Evolutionary conservation across 2,113 vertebrate species (phyloP), one percentile per base, ranked within the genome.

Genomic region (Peromyscus polionotus): DNA sequence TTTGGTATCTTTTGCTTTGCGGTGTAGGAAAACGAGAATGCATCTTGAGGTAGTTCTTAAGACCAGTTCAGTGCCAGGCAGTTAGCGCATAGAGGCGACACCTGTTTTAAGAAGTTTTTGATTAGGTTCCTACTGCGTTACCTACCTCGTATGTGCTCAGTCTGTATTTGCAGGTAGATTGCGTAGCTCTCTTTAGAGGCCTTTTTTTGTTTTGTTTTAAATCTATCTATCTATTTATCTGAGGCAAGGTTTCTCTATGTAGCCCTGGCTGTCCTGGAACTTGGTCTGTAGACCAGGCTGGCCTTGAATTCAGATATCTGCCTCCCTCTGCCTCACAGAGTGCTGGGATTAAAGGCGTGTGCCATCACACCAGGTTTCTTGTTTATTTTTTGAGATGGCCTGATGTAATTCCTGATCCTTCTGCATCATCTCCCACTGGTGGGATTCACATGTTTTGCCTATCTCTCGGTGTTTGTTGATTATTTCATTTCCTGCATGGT

Each of bases 1-100:
- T 95, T 94, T 70, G 61, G n/a, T 90, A 87, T 93, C 12, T 48
- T 93, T 92, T 94, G 72, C 94, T 96, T 96, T 76, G 26, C 91
- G 20, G 33, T 51, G 42, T 93, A 5, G 67, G 81, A 77, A 97
- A 94, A 80, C 3, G 28, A 26, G 93, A n/a, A 11, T 86, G 20
- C 72, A 17, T 86, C 39, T 68, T 57, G 33, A 61, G 7, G 20
- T 73, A 5, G 22, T 20, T 72, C 17, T 72, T 80, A 59, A 81
- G 26, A 63, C 31, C 72, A 94, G 81, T 72, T 89, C 59, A 91
- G 13, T 59, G 8, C 24, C 89, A 91, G 9, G 28, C 61, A 87
- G 17, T 92, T 90, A 68, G 79, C 97, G 48, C 93, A 80, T 1
- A 86, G 61, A 91, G 83, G 79, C 31, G 22, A 42, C 6, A 65